A percentile compares a stretch with the other conserved stretches of the same genome.
phyloP scores from a whole-genome alignment of 2,797 vertebrate genomes.

The Dryobates pubescens region DNA sequence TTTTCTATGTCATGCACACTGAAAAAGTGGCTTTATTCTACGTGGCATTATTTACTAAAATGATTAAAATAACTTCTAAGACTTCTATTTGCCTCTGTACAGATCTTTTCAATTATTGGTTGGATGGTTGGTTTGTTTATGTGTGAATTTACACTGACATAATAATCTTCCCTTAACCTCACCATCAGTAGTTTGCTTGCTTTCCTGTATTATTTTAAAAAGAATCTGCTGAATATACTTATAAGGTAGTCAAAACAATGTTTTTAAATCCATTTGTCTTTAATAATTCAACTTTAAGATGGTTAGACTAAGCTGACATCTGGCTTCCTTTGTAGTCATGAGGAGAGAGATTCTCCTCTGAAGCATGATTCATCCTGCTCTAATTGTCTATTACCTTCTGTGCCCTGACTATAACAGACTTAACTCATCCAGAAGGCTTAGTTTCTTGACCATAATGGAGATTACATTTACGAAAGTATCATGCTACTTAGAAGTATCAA shows the following conservation, averaged over 20 bases:
- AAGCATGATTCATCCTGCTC: not conserved
- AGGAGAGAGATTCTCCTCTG: not conserved
- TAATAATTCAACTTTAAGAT: not conserved
- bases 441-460: not conserved
- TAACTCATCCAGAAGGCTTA: not conserved
- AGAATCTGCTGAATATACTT: not conserved
- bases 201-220: not conserved
- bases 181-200: not conserved
- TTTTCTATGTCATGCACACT: not conserved
- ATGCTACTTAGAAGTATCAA: not conserved
- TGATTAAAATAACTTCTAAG: not conserved
- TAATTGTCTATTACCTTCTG: not conserved
- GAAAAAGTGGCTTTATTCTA: not conserved
- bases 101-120: not conserved
- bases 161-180: not conserved
- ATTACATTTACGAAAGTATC: not conserved
- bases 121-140: not conserved
- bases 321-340: not conserved
- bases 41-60: not conserved
- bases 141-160: not conserved
- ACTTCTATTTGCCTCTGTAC: not conserved
- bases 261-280: not conserved
- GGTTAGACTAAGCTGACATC: not conserved
- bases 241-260: not conserved
- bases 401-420: not conserved